A percentile compares a stretch with the other conserved stretches of the same genome.
phyloP scores from a whole-genome alignment of 2,888 invertebrate species.

The Anoplius nigerrimus region DNA sequence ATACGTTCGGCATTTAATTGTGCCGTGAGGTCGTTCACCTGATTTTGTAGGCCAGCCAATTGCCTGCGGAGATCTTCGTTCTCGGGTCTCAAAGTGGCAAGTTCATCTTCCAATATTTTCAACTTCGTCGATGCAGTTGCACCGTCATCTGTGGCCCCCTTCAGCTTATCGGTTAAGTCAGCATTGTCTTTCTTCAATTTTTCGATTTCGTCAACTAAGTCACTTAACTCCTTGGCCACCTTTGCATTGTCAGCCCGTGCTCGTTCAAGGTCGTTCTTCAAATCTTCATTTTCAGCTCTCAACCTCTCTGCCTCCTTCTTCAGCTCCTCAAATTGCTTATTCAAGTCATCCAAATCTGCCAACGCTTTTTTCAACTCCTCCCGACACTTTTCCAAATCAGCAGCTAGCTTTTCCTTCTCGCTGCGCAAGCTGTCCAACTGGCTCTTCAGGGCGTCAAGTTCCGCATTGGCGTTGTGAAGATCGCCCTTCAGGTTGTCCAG shows the following conservation, averaged over 20 bases:
- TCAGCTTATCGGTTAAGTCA: background rate
- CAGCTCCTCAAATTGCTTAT: slow-evolving; percentile 32
- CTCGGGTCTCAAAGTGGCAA: slow-evolving; percentile 38
- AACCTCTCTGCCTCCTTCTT: slow-evolving; percentile 28
- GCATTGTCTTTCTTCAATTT: background rate
- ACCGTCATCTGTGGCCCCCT: background rate
- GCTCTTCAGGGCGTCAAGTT: slow-evolving; percentile 24
- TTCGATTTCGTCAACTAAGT: background rate
- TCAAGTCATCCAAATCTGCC: slow-evolving; percentile 22
- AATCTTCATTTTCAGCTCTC: slow-evolving; percentile 25
- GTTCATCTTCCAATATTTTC: too few relatives aligned
- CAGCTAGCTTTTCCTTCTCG: slow-evolving; percentile 34
- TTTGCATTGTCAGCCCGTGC: slow-evolving; percentile 32
- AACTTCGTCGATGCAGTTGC: too few relatives aligned
- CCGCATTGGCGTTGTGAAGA: slow-evolving; percentile 15
- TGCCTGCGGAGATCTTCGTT: slow-evolving; percentile 34
- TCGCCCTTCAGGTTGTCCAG: slow-evolving; percentile 26
- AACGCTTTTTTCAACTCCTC: slow-evolving; percentile 35
- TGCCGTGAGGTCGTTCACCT: slow-evolving; percentile 14
- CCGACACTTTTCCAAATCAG: slow-evolving; percentile 37
- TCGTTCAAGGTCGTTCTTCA: slow-evolving; percentile 27
- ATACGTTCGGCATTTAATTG: slow-evolving; percentile 40
- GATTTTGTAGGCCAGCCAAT: slow-evolving; percentile 7
- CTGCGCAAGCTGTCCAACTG: slow-evolving; percentile 21
- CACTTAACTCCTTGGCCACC: slow-evolving; percentile 13